Evolutionary conservation across 2,113 vertebrate genomes (phyloP), one percentile per base, ranked within the genome.

Genomic region (Notarius quadriscutis): DNA sequence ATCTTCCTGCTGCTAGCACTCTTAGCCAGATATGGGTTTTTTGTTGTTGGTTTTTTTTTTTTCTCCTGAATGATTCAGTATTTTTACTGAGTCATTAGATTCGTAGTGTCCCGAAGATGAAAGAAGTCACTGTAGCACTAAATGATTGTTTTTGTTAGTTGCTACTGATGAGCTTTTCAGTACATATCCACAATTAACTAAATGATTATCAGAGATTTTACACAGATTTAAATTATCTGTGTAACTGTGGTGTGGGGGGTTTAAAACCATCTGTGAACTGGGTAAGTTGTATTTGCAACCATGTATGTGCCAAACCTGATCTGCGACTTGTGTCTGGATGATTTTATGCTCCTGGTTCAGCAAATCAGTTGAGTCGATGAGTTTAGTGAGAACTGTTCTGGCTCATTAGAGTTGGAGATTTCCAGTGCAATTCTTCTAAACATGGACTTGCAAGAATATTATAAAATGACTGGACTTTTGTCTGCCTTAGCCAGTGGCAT

Each of bases 11-110:
- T 51, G 51, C 17, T 72, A 12, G 41, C 12, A 55, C 88, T 81
- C n/a, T 41, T 69, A 87, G 91, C 30, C 69, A 72, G 30, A 41
- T 30, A 41, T 30, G 69, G 41, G 41, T 41, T 41, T 41, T 41
- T 41, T 41, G 41, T 41, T 41, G 34, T 41, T 41, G 41, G 2
- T 4, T 41, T 41, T 4, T 41, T 41, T 2, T 8, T 34, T 72
- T 72, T 5, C 18, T 18, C 69, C 41, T 41, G 7, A 34, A 41
- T 72, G 15, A 41, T 72, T 71, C 14, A 71, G n/a, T n/a, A 9
- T 27, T n/a, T 65, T 69, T 69, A 30, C 41, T 41, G 41, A 41
- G 4, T 41, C 41, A 41, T 41, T 41, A 41, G 41, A 72, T 4
- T 9, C 57, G 4, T 18, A 69, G 65, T 69, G 65, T 69, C 18